Evolutionary conservation across 2,888 invertebrate genomes (phyloP).

Genomic region (Netelia melanura): DNA sequence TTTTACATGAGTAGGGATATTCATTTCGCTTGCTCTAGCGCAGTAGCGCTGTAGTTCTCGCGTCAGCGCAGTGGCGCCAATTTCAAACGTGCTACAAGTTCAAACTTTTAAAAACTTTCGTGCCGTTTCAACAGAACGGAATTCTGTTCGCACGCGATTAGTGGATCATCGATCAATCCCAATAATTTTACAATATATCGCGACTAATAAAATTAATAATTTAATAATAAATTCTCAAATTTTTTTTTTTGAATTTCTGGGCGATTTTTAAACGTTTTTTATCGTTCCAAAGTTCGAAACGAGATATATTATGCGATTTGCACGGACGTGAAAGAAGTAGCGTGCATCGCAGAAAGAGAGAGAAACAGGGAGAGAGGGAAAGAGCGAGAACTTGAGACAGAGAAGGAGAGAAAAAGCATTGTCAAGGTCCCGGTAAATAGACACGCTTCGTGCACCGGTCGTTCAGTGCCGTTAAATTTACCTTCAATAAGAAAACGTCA

Average conservation of each 20-base stretch:
- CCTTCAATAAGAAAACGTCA: constrained; percentile 67
- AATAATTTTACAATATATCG: too few relatives aligned
- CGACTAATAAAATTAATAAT: neutral
- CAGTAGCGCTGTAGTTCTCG: too few relatives aligned
- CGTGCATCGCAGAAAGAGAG: neutral
- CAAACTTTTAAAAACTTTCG: too few relatives aligned
- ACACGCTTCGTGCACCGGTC: constrained; percentile 71
- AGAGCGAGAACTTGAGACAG: neutral
- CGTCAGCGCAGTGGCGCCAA: too few relatives aligned
- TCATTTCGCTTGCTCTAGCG: too few relatives aligned
- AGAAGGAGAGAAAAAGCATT: constrained; percentile 40
- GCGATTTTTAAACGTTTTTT: neutral
- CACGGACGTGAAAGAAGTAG: constrained; percentile 52
- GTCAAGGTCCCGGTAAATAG: constrained; percentile 71
- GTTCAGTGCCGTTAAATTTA: constrained; percentile 74
- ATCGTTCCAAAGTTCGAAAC: neutral
- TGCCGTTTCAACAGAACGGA: too few relatives aligned
- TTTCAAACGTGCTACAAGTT: too few relatives aligned
- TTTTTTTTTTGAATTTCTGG: neutral
- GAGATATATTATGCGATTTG: constrained; percentile 54
- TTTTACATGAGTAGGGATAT: too few relatives aligned
- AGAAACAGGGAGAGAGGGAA: neutral
- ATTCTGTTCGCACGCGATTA: too few relatives aligned
- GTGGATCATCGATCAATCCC: too few relatives aligned
- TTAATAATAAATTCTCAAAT: neutral